Percentiles rank a stretch among this genome's conserved stretches.
These are phyloP conservation scores for Echinometra lucunter DNA, from an alignment of 53 echinoderm and acorn worm genomes.

Conservation along the genomic window DNA sequence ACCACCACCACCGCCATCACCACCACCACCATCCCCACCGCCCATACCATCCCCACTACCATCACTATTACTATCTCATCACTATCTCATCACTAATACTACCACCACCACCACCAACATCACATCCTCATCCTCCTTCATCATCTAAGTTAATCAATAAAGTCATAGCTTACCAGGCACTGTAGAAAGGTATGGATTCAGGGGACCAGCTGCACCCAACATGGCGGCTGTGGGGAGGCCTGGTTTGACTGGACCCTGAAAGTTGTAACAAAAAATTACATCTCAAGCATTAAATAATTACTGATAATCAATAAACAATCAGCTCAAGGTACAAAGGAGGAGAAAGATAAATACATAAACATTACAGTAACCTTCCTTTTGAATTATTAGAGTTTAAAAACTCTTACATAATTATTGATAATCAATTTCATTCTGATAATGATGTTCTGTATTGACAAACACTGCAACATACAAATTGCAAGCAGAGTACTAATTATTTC, in stretches of 20 bases:
- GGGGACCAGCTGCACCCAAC: conserved; percentile 56
- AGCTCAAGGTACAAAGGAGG: too few relatives aligned
- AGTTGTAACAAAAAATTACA: too few relatives aligned
- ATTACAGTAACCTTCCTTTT: too few relatives aligned
- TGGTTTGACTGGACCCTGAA: conserved; percentile 59
- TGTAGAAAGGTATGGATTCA: conserved; percentile 73
- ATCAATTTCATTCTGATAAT: too few relatives aligned
- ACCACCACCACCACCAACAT: neutral
- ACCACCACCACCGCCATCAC: neutral
- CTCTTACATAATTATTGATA: too few relatives aligned
- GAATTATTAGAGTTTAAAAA: too few relatives aligned
- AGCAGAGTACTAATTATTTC: neutral
- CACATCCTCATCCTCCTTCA: neutral
- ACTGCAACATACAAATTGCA: too few relatives aligned
- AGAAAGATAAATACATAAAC: too few relatives aligned
- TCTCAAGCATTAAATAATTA: too few relatives aligned
- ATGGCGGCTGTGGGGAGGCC: conserved; percentile 86
- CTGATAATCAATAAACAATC: too few relatives aligned
- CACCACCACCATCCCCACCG: neutral
- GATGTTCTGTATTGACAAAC: too few relatives aligned
- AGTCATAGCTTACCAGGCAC: conserved; percentile 72
- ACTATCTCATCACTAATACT: neutral
- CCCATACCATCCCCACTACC: neutral
- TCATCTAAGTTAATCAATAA: neutral
- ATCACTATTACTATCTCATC: neutral